Evolutionary conservation across 2,888 invertebrate genomes (phyloP), one percentile per base, ranked within the genome.

Genomic region (Itoplectis maculator): DNA sequence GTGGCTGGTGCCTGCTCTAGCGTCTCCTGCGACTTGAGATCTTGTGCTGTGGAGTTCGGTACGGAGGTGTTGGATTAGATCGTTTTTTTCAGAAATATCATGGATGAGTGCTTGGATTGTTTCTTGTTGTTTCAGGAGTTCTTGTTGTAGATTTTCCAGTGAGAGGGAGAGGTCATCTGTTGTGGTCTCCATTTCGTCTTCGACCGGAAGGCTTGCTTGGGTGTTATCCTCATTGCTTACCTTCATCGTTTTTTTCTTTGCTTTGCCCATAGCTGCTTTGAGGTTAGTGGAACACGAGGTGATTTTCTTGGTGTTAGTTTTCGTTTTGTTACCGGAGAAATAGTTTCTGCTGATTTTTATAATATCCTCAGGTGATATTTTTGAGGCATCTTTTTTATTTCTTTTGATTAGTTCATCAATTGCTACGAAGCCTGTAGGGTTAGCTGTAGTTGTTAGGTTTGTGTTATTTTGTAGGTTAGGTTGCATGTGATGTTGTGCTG

Each of bases 301-400:
- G 7, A 18, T 49, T 49, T 49, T 49, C 49, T 8, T 49, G 3
- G 18, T 5, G 8, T 18, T 18, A 7, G 18, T 18, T 49, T 49
- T 49, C 5, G 18, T 5, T 7, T 49, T 49, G 7, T 49, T 29
- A 1, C 56, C 56, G 4, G 35, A 56, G n/a, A 56, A 56, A 6
- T 35, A 56, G 23, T 23, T 56, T 35, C 35, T 23, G 35, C 56
- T 56, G 35, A 56, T 56, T 13, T 56, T 56, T n/a, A 35, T 1
- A 13, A 56, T 56, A n/a, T 56, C 56, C n/a, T 56, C 56, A 13
- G 56, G 13, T 6, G 35, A 29, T 0, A 56, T 56, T 56, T 56
- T 56, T n/a, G 56, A 56, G 29, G 29, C 56, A 56, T 56, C 56
- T 2, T 11, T 29, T 29, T 56, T 56, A n/a, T 56, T 56, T 3